phyloP scores from a whole-genome alignment of 2,888 invertebrate species.

The Drosophila formosana region DNA sequence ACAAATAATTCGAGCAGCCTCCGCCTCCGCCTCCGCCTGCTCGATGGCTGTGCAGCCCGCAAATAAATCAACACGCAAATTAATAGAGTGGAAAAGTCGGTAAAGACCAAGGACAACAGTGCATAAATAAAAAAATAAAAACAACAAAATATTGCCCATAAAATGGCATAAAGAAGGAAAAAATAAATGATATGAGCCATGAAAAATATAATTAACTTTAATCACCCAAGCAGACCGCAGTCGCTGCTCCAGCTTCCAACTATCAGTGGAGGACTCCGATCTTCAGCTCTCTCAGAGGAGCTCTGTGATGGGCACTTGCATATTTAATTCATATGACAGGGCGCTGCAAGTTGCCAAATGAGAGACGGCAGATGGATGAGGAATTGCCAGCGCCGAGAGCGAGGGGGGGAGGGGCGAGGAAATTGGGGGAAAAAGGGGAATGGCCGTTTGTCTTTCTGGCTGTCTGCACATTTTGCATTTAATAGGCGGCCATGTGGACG shows the following conservation, averaged over 20 bases:
- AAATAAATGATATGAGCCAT: constrained; percentile 68
- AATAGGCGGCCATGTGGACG: constrained; percentile 78
- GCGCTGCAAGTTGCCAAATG: constrained; percentile 44
- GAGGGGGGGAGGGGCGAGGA: not conserved
- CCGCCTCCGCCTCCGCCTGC: not conserved
- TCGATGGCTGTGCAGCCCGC: constrained; percentile 16
- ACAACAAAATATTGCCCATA: constrained; percentile 32
- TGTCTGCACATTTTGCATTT: constrained; percentile 79
- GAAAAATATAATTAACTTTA: constrained; percentile 81
- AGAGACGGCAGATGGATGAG: constrained; percentile 2
- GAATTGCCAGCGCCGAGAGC: not conserved
- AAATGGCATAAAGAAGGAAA: constrained; percentile 29
- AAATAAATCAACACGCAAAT: constrained; percentile 74
- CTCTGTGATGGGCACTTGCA: constrained; percentile 59
- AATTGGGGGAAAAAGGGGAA: not conserved
- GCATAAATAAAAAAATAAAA: constrained; percentile 51
- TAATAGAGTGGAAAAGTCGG: constrained; percentile 78
- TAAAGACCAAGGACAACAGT: constrained; percentile 72
- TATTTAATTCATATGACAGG: constrained; percentile 75
- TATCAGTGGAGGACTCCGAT: not conserved
- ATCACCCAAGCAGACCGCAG: constrained; percentile 69
- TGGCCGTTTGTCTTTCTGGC: constrained; percentile 71
- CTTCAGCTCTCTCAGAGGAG: constrained; percentile 1
- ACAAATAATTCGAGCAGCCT: constrained; percentile 24
- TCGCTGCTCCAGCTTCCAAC: constrained; percentile 6